These are phyloP conservation scores for Embiotoca jacksoni DNA, from an alignment of 2,113 vertebrate genomes.

Conservation along the genomic window DNA sequence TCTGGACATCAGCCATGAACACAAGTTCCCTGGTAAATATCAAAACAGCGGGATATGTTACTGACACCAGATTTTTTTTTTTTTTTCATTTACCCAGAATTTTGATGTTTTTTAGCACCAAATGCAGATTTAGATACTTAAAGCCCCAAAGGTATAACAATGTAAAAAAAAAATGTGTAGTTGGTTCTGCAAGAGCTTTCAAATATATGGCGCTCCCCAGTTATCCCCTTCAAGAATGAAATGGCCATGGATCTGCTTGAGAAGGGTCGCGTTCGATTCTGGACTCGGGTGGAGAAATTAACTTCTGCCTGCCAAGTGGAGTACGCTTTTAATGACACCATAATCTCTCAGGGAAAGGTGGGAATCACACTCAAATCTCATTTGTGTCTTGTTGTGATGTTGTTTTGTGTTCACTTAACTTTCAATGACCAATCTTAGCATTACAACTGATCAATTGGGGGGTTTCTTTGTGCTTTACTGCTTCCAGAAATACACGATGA, in stretches of 20 bases:
- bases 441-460: neutral
- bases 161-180: neutral
- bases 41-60: neutral
- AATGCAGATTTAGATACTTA: neutral
- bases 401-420: neutral
- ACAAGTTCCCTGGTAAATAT: conserved; percentile 94
- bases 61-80: neutral
- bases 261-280: conserved; percentile 96
- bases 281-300: conserved; percentile 93
- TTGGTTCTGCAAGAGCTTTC: neutral
- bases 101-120: too few species aligned
- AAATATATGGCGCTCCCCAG: conserved; percentile 75
- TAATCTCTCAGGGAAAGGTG: conserved; percentile 92
- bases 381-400: neutral
- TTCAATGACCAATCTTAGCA: neutral
- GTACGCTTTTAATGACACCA: conserved; percentile 93
- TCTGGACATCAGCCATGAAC: conserved; percentile 93
- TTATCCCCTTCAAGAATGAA: conserved; percentile 90
- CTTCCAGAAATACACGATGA: conserved; percentile 95
- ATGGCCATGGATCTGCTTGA: conserved; percentile 95
- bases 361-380: neutral
- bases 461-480: conserved; percentile 2
- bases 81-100: neutral
- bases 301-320: conserved; percentile 90
- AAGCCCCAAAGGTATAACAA: neutral